Conservation (phyloP, 1,140 invertebrate genomes). For the Pygmarrhopalites habei region DNA sequence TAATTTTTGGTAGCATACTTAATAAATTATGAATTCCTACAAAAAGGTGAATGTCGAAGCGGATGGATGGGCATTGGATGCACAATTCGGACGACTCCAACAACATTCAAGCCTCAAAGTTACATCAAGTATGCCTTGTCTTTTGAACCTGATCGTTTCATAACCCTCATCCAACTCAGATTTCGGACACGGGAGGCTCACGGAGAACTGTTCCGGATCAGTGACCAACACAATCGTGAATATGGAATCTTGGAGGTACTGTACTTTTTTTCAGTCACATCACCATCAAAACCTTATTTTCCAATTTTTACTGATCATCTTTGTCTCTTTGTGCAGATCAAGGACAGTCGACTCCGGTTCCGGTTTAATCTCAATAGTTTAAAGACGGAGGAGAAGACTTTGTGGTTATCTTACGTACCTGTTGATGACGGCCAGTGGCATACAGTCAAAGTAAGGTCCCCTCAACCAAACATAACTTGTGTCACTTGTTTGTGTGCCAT, state of each 20-base stretch:
- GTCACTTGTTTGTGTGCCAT: no score
- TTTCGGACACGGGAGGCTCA: slow-evolving; percentile 88
- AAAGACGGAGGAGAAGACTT: slow-evolving; percentile 76
- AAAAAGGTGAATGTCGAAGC: no score
- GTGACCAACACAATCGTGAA: slow-evolving; percentile 88
- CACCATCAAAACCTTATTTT: slow-evolving; percentile 1
- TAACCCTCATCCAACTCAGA: slow-evolving; percentile 73
- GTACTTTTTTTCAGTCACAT: not conserved
- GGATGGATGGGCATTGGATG: slow-evolving; percentile 60
- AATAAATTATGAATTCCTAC: no score
- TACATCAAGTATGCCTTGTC: slow-evolving; percentile 93
- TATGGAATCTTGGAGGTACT: slow-evolving; percentile 84
- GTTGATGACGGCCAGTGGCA: slow-evolving; percentile 98
- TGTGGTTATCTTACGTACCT: slow-evolving; percentile 79
- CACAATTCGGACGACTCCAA: slow-evolving; percentile 70
- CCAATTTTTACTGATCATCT: slow-evolving; percentile 5
- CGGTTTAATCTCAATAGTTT: slow-evolving; percentile 87
- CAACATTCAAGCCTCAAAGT: slow-evolving; percentile 82
- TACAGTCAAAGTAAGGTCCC: slow-evolving; percentile 65
- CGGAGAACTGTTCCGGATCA: slow-evolving; percentile 84
- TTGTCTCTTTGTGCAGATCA: slow-evolving; percentile 52
- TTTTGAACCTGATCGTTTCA: slow-evolving; percentile 85
- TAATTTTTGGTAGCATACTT: no score
- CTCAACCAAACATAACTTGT: slow-evolving; percentile 3
- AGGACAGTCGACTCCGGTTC: slow-evolving; percentile 81